Evolutionary conservation across 2,113 vertebrate genomes (phyloP), one percentile per base, ranked within the genome.

Genomic region (Salvator merianae): DNA sequence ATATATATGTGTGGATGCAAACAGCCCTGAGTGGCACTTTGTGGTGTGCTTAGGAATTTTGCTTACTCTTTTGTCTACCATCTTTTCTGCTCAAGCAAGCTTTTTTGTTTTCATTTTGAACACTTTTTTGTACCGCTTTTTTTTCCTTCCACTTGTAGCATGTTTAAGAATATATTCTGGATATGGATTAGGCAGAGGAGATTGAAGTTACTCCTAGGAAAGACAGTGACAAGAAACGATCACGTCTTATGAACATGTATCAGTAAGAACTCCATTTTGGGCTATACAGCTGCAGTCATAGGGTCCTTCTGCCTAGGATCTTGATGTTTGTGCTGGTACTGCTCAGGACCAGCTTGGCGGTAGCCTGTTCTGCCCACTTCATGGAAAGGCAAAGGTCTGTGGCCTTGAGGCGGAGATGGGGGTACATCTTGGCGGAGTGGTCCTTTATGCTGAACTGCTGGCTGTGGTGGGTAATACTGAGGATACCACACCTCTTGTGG

Each of bases 341-440:
- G 95, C 55, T 98, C 97, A 18, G 96, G 94, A 79, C 96, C 95
- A 88, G 88, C 88, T 82, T 94, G 96, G 13, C 93, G 97, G 92
- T 96, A 97, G 3, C 82, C 88, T 34, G 91, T 92, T 69, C 84
- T 93, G 87, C 90, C 90, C 92, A 91, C 94, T 91, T 93, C 98
- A 43, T 92, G 96, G 36, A 98, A 99, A 40, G 96, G 95, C 7
- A 95, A 95, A 12, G 94, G 95, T 70, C 97, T 95, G 24, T 97
- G 97, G 18, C 96, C 94, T 68, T 96, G 96, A 26, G 97, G 96
- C 13, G 98, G 98, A 4, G 98, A 99, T 3, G 99, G 99, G 0
- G 99, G 99, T 34, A 99, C 98, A 0, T 99, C 99, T 93, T 99
- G 99, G 20, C 98, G 96, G 84, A 98, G 90, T 14, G 98, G 98